Percentiles rank a stretch among this genome's conserved stretches.
These are phyloP conservation scores for Chloromyia formosa DNA, from an alignment of 2,888 invertebrate species.

Conservation along the genomic window DNA sequence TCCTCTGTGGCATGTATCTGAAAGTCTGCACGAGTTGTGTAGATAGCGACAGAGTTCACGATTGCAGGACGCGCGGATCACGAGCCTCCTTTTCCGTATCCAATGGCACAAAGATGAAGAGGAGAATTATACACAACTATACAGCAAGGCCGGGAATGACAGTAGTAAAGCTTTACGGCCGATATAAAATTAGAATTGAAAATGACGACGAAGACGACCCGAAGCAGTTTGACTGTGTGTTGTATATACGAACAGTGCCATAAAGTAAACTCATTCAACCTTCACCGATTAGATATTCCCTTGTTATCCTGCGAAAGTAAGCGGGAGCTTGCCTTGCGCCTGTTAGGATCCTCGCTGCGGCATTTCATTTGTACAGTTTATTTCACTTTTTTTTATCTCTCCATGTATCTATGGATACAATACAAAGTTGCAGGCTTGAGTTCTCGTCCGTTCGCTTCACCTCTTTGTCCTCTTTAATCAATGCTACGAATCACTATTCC, in stretches of 20 bases:
- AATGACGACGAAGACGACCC: not conserved
- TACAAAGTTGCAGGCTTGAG: too few species aligned
- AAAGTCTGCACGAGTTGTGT: not conserved
- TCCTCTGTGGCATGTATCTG: not conserved
- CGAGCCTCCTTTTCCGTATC: not conserved
- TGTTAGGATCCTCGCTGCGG: not conserved
- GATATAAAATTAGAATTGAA: conserved; percentile 2
- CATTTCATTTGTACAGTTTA: not conserved
- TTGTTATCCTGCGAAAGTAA: not conserved
- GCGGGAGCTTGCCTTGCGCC: not conserved
- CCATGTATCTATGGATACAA: not conserved
- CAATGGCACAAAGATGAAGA: not conserved
- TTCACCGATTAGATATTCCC: conserved; percentile 15
- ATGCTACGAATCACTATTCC: conserved; percentile 37
- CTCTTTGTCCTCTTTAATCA: conserved; percentile 17
- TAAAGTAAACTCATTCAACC: conserved; percentile 9
- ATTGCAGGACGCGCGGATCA: too few species aligned
- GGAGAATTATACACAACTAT: not conserved
- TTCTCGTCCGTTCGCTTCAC: not conserved
- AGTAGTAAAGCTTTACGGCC: not conserved
- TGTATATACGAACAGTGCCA: not conserved
- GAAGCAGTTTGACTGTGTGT: too few species aligned
- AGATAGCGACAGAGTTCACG: too few species aligned
- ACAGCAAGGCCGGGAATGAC: not conserved
- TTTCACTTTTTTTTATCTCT: not conserved